A percentile compares a stretch with the other conserved stretches of the same genome.
phyloP scores from a whole-genome alignment of 2,888 invertebrate genomes.

The Trimorus sp. region DNA sequence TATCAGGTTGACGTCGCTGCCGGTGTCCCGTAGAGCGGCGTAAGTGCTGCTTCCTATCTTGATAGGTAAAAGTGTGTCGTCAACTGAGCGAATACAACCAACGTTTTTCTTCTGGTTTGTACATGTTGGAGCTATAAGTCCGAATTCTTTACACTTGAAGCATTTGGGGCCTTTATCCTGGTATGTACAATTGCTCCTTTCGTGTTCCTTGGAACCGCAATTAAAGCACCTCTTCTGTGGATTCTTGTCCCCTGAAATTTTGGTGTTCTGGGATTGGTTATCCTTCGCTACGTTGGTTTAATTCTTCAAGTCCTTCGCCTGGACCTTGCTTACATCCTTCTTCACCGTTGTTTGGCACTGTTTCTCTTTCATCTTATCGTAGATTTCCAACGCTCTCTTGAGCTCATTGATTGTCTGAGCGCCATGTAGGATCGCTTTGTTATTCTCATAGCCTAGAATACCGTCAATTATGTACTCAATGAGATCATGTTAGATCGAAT shows the following conservation, averaged over 20 bases:
- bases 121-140: conserved; percentile 20
- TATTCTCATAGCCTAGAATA: conserved; percentile 18
- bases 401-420: conserved; percentile 32
- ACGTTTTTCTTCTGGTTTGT: conserved; percentile 20
- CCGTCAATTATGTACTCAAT: conserved; percentile 53
- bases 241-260: neutral
- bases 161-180: conserved; percentile 22
- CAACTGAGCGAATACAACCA: neutral
- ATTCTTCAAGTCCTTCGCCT: conserved; percentile 1
- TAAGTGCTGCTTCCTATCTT: neutral
- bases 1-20: neutral
- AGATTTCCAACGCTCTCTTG: conserved; percentile 8
- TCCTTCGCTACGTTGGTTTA: neutral
- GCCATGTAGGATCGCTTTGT: conserved; percentile 36
- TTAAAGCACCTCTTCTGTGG: conserved; percentile 22
- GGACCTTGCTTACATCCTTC: conserved; percentile 12
- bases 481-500: conserved; percentile 57
- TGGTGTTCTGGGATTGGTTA: neutral
- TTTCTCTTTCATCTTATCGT: conserved; percentile 33
- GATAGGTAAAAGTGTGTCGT: neutral
- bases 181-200: neutral
- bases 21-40: neutral
- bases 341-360: neutral
- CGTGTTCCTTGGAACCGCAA: conserved; percentile 8
- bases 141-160: conserved; percentile 27